Conservation (phyloP, 1,140 invertebrate species). For the Lutraria rhynchaena region DNA sequence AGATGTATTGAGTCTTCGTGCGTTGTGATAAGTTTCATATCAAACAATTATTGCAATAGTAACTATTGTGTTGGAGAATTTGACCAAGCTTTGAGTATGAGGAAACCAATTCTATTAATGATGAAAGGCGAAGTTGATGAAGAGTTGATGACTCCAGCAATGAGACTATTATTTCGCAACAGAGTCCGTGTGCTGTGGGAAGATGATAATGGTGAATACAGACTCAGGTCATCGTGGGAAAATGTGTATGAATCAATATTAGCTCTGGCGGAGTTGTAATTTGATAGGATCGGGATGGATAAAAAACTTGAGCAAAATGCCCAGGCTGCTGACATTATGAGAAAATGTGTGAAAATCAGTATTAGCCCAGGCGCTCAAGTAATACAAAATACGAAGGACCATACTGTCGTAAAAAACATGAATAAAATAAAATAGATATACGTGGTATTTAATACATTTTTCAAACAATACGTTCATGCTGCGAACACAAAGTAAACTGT, state of each 20-base stretch:
- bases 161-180: neutral
- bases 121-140: neutral
- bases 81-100: neutral
- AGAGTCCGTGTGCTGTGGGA: neutral
- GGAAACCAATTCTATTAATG: conserved; percentile 2
- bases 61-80: neutral
- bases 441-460: no score
- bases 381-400: no score
- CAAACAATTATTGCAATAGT: neutral
- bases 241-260: neutral
- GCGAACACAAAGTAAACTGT: no score
- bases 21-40: neutral
- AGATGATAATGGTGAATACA: neutral
- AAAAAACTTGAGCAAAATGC: no score
- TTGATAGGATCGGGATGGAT: no score
- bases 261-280: no score
- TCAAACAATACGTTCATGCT: no score
- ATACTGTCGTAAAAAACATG: no score
- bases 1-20: neutral
- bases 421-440: no score
- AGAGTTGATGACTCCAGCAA: neutral
- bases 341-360: no score
- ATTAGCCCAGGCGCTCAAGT: no score
- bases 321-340: no score
- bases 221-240: neutral